phyloP scores from a whole-genome alignment of 1,140 invertebrate genomes.

The Microplitis demolitor region DNA sequence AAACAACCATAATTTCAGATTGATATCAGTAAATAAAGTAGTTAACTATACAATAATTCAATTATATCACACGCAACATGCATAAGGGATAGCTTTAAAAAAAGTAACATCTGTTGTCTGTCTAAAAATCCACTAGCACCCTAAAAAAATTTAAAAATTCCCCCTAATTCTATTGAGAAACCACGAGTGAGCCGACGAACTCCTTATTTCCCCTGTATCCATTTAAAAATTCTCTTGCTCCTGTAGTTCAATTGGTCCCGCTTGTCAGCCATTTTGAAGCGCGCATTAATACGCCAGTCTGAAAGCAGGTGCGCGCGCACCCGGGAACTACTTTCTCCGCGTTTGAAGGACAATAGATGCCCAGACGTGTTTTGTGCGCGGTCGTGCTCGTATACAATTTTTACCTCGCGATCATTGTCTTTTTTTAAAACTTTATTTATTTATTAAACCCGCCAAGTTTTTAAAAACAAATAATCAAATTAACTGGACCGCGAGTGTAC shows the following conservation, averaged over 20 bases:
- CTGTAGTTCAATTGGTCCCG: constrained; percentile 31
- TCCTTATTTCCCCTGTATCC: constrained; percentile 14
- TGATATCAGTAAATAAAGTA: no score
- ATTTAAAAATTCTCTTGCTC: constrained; percentile 13
- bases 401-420: constrained; percentile 25
- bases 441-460: constrained; percentile 25
- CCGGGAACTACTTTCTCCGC: constrained; percentile 60
- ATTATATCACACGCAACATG: background rate
- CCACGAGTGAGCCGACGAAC: constrained; percentile 12
- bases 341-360: constrained; percentile 59
- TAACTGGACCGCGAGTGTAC: no score
- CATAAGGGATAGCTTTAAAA: background rate
- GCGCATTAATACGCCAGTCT: constrained; percentile 40
- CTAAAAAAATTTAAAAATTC: constrained; percentile 19
- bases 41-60: background rate
- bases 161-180: constrained; percentile 10
- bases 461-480: constrained; percentile 35
- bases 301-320: constrained; percentile 56
- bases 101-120: constrained; percentile 24
- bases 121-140: background rate
- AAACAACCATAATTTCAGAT: background rate
- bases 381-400: constrained; percentile 50
- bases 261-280: constrained; percentile 29
- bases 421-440: constrained; percentile 36
- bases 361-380: constrained; percentile 61